These are phyloP conservation scores for Ceratina australensis DNA, from an alignment of 1,140 invertebrate species.

Conservation along the genomic window DNA sequence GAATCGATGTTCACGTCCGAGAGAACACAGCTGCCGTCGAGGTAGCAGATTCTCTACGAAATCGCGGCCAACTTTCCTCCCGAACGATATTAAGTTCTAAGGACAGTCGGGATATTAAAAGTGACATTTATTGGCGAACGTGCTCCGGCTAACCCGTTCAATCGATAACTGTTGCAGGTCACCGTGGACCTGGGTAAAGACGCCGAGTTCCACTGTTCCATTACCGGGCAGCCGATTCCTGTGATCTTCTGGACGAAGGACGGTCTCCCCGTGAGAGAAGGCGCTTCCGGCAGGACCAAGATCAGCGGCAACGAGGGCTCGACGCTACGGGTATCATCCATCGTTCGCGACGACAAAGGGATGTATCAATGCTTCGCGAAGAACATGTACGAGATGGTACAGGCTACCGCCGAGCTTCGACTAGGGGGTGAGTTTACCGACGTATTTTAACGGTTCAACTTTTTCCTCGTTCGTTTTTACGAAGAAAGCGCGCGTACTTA, in stretches of 20 bases:
- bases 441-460: slow-evolving; percentile 19
- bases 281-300: slow-evolving; percentile 74
- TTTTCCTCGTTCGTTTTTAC: neutral
- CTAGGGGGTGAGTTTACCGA: slow-evolving; percentile 89
- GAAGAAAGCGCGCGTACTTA: slow-evolving; percentile 3
- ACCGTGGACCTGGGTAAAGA: slow-evolving; percentile 90
- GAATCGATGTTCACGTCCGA: slow-evolving; percentile 8
- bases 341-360: slow-evolving; percentile 89
- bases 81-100: slow-evolving; percentile 27
- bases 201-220: slow-evolving; percentile 90
- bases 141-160: slow-evolving; percentile 12
- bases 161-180: slow-evolving; percentile 64
- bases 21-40: neutral
- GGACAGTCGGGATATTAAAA: slow-evolving; percentile 32
- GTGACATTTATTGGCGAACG: slow-evolving; percentile 27
- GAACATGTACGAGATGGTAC: slow-evolving; percentile 91
- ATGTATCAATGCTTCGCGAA: slow-evolving; percentile 95
- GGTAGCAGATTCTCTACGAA: slow-evolving; percentile 11
- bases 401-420: slow-evolving; percentile 89
- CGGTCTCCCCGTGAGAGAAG: slow-evolving; percentile 85
- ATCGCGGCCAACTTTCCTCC: slow-evolving; percentile 15
- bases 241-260: slow-evolving; percentile 92
- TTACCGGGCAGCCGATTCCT: slow-evolving; percentile 90
- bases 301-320: slow-evolving; percentile 73
- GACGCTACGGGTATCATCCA: slow-evolving; percentile 81